These are phyloP conservation scores for Ophiothrix spiculata DNA, from an alignment of 35 echinoderm and acorn worm genomes.

Conservation along the genomic window DNA sequence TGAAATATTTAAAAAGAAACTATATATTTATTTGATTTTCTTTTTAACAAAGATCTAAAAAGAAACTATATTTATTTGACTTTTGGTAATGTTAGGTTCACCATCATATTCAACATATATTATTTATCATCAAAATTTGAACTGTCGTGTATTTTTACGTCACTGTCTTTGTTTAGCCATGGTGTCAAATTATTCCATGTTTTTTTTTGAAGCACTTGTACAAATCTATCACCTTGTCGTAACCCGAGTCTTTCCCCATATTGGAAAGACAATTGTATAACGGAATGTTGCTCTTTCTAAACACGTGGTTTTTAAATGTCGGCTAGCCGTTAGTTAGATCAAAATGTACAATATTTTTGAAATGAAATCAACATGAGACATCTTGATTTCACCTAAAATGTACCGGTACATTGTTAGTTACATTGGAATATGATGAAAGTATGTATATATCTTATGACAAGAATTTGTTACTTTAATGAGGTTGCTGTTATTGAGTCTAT, in stretches of 20 bases:
- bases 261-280: neutral
- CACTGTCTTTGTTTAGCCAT: no score
- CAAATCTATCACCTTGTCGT: neutral
- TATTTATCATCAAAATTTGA: no score
- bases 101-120: no score
- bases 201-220: neutral
- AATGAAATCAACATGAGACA: slow-evolving; percentile 7
- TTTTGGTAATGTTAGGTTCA: no score
- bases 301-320: neutral
- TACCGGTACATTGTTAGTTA: slow-evolving; percentile 4
- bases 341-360: slow-evolving; percentile 1
- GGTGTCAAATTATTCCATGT: no score
- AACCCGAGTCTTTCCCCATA: neutral
- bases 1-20: no score
- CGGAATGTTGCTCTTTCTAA: slow-evolving; percentile 2
- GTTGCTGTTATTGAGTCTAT: neutral
- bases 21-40: no score
- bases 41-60: no score
- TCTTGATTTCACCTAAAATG: slow-evolving; percentile 6
- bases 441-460: slow-evolving; percentile 2
- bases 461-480: neutral
- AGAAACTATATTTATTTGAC: no score
- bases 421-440: neutral
- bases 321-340: neutral
- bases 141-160: no score